Conservation (phyloP, 64 coral and sea anemone species). For the Montipora efflorescens region DNA sequence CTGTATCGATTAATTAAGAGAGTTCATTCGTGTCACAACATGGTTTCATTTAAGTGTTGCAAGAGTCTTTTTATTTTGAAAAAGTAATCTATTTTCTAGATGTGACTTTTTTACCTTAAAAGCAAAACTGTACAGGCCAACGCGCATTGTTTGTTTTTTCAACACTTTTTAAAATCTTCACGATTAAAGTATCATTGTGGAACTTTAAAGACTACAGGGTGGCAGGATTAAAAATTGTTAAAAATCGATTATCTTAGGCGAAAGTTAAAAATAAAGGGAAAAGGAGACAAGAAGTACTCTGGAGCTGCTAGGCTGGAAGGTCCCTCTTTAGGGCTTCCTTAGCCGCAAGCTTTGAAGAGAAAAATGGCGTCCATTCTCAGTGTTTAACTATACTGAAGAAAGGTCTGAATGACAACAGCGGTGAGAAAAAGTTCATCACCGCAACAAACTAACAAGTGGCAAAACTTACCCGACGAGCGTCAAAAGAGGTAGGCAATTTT, state of each 20-base stretch:
- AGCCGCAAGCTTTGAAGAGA: background rate
- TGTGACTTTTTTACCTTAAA: background rate
- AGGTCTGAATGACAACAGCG: no score
- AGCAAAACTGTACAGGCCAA: background rate
- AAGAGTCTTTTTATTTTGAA: background rate
- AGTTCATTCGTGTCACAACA: background rate
- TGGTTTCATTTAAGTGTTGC: background rate
- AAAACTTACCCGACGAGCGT: no score
- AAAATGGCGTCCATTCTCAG: no score
- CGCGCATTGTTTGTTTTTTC: background rate
- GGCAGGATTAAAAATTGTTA: no score
- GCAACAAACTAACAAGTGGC: no score
- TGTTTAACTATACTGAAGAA: background rate
- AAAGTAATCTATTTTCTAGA: background rate
- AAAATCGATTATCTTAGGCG: background rate
- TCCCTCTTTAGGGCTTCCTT: no score
- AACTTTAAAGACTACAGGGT: no score
- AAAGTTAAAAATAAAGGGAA: background rate
- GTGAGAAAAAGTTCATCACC: no score
- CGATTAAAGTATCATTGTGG: no score
- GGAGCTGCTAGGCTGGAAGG: background rate
- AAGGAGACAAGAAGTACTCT: background rate
- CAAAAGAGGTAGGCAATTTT: background rate
- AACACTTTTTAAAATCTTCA: no score
- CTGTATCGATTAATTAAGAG: background rate